Percentiles rank a stretch among this genome's conserved stretches.
These are phyloP conservation scores for Sylvia borin DNA, from an alignment of 2,797 vertebrate genomes.

Conservation along the genomic window DNA sequence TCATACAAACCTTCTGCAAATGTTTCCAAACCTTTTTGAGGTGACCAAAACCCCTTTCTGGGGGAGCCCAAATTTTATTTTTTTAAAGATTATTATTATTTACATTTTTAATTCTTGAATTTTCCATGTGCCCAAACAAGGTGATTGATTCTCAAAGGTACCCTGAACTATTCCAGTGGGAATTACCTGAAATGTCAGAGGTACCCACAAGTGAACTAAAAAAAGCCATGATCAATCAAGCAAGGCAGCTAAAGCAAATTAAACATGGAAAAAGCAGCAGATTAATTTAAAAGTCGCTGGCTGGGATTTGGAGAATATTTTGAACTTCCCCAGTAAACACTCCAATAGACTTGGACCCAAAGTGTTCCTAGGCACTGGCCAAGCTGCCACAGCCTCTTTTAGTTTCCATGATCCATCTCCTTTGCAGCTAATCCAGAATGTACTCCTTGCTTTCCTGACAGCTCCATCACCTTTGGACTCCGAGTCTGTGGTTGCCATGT, in stretches of 20 bases:
- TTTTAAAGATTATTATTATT: background rate
- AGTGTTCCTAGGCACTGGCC: slow-evolving; percentile 49
- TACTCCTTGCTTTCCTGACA: background rate
- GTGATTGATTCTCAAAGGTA: background rate
- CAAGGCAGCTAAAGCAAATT: slow-evolving; percentile 5
- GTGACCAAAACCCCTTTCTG: background rate
- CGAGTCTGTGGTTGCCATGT: background rate
- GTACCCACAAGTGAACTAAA: background rate
- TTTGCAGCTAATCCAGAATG: slow-evolving; percentile 15
- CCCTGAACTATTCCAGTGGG: background rate
- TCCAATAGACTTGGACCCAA: slow-evolving; percentile 16
- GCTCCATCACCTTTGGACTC: background rate
- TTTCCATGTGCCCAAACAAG: background rate
- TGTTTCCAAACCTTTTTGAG: background rate
- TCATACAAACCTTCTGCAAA: background rate
- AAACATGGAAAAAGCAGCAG: slow-evolving; percentile 28
- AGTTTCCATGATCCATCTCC: slow-evolving; percentile 28
- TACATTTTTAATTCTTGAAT: background rate
- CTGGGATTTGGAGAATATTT: background rate
- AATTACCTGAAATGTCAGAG: background rate
- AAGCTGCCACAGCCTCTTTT: slow-evolving; percentile 17
- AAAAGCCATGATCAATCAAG: background rate
- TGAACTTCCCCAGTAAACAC: background rate
- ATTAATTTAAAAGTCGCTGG: background rate
- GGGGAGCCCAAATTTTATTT: background rate